phyloP scores from a whole-genome alignment of 2,113 vertebrate genomes.

The Lepidothrix coronata region DNA sequence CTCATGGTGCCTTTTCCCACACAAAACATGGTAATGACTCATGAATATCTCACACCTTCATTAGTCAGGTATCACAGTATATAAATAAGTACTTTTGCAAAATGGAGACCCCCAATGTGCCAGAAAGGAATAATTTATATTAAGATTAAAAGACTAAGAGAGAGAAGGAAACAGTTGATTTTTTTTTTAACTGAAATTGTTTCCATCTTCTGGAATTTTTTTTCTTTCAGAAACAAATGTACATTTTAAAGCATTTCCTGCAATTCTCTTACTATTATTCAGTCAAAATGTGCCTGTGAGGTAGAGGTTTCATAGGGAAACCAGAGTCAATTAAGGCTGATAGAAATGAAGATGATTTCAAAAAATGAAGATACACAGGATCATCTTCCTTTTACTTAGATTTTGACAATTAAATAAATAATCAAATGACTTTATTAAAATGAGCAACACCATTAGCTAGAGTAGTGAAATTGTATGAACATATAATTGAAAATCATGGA shows the following conservation, averaged over 20 bases:
- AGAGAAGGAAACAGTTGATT: background rate
- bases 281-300: background rate
- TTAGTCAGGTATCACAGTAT: background rate
- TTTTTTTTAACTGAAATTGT: background rate
- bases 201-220: background rate
- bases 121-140: background rate
- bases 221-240: background rate
- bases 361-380: background rate
- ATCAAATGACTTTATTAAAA: background rate
- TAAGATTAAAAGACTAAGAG: background rate
- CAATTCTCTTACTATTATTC: background rate
- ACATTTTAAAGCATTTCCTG: background rate
- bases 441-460: background rate
- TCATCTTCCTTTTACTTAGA: background rate
- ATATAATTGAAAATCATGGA: background rate
- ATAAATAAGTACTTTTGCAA: background rate
- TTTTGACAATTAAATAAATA: background rate
- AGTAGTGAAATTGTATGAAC: background rate
- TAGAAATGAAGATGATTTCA: background rate
- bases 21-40: background rate
- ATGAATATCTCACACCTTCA: background rate
- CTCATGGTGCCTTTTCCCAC: background rate
- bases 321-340: background rate
- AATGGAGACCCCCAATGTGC: background rate
- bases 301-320: background rate